Evolutionary conservation across 2,888 invertebrate species (phyloP), one percentile per base, ranked within the genome.

Genomic region (Sussaba pulchella): DNA sequence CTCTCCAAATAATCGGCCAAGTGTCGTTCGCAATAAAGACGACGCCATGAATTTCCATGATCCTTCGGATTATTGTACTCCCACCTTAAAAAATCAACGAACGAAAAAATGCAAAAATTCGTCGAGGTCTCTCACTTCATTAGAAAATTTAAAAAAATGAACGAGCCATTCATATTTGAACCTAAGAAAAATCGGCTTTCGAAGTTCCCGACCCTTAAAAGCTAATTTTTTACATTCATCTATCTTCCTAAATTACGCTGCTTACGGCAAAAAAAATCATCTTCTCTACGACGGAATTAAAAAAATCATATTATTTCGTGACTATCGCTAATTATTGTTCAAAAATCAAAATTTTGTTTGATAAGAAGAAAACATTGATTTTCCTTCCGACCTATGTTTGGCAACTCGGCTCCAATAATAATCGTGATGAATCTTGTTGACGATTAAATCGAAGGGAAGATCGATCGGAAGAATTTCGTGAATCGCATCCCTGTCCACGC

Each of bases 401-500:
- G 93, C 93, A 10, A 93, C 93, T 69, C 95, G 93, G 87, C 94
- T 92, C 95, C 96, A 96, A 89, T 95, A 96, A 89, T 94, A 93
- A 86, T 95, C 95, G 83, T 95, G 93, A 92, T 87, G 84, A 89
- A 93, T 88, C 57, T 78, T 86, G 39, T 78, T 82, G 70, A 91
- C 87, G 39, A 84, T 85, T 75, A 93, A 89, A 78, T 93, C 93
- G 45, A 95, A 91, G 1, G 94, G 94, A 74, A 95, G 93, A 88
- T 94, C 93, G 1, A 93, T 93, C 1, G 95, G 94, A 82, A 94
- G 92, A 74, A 94, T 91, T 91, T 95, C 95, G 89, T 95, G 93
- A 1, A 96, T 91, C 72, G 93, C 92, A 84, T 94, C 93, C 39
- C 93, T 89, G 86, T 95, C 95, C 79, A 93, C 93, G 84, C 94